phyloP scores from a whole-genome alignment of 2,113 vertebrate species.

The Pithys albifrons region DNA sequence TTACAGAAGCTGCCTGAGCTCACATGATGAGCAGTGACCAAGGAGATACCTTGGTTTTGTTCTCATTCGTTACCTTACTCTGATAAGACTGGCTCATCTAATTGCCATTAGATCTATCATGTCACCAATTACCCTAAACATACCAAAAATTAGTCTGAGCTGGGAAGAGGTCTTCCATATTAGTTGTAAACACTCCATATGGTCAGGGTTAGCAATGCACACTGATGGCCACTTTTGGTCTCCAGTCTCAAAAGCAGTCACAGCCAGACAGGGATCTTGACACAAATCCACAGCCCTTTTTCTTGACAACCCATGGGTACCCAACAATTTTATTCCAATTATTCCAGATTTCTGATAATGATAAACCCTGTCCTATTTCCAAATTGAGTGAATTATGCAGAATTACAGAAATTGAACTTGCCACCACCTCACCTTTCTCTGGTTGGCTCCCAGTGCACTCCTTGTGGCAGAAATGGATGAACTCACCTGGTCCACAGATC shows the following conservation, averaged over 20 bases:
- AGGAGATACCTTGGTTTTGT: background rate
- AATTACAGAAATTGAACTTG: background rate
- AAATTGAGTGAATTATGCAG: background rate
- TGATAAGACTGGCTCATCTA: background rate
- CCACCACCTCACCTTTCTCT: background rate
- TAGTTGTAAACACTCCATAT: background rate
- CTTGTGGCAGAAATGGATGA: background rate
- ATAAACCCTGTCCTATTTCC: background rate
- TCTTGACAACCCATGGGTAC: background rate
- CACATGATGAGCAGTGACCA: background rate
- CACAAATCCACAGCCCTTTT: background rate
- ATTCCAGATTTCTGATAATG: background rate
- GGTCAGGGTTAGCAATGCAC: background rate
- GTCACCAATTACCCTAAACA: background rate
- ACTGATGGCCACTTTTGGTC: background rate
- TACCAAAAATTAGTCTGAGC: background rate
- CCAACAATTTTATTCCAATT: background rate
- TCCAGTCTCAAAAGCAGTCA: background rate
- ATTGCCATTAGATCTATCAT: background rate
- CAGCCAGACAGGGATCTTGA: background rate
- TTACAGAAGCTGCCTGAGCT: background rate
- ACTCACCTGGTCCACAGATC: accelerated
- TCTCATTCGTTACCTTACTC: background rate
- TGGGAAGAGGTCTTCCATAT: background rate
- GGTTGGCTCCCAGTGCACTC: background rate